Evolutionary conservation across 2,113 vertebrate genomes (phyloP), one percentile per base, ranked within the genome.

Genomic region (Sorex fumeus): DNA sequence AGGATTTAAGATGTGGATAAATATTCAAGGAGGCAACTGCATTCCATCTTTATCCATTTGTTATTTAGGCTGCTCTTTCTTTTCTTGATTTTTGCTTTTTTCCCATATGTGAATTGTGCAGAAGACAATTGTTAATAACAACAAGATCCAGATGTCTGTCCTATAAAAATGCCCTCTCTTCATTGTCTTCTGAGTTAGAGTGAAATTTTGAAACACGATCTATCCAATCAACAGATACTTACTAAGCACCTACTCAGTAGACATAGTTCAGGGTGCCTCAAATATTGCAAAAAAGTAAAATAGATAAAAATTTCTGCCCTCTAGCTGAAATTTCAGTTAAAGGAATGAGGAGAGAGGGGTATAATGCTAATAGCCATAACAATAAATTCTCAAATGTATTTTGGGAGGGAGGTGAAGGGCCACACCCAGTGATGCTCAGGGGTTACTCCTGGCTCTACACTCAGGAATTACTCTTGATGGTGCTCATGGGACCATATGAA

Each of bases 141-240:
- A 64, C 32, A 89, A 90, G 88, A 82, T 74, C 27, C 47, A 86
- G 60, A 36, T 32, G 66, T 9, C 28, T 64, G 1, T 27, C 66
- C 69, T 78, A 47, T 77, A 83, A 82, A 92, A 86, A 70, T 34
- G n/a, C 43, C 28, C 45, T 79, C 32, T 64, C 36, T 90, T 88
- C 32, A 64, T 71, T 75, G 19, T 64, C 13, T 74, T 80, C 34
- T 79, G 91, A 72, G 2, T 64, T 70, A 70, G 50, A 57, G 25
- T 25, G 21, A 79, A 76, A 1, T 71, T 25, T 87, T 88, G 18
- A 19, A 53, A 90, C 60, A 4, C 27, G 27, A 27, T 28, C 53
- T 19, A 87, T 34, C 25, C 2, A 87, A 16, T 32, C 25, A 45
- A n/a, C 11, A 82, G 13, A 66, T 8, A 71, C n/a, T 74, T 88